Percentiles rank a stretch among this genome's conserved stretches.
Conservation (phyloP, 2,797 vertebrate genomes). For the Rhinogobio ventralis region DNA sequence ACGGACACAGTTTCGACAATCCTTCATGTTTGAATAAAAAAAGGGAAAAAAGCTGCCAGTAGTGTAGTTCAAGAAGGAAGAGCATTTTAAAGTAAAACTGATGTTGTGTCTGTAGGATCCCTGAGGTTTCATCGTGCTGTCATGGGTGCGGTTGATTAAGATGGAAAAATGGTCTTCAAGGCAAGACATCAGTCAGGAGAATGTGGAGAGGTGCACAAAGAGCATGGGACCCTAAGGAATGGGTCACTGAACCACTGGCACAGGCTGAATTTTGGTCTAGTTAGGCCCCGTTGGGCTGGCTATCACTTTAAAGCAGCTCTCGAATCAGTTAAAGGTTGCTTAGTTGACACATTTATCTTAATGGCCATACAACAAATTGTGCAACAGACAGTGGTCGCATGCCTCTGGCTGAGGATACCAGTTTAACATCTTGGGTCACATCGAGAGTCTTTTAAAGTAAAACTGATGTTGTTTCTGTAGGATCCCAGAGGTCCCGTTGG, state of each 20-base stretch:
- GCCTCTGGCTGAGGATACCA: slow-evolving; percentile 66
- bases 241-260: slow-evolving; percentile 59
- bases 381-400: slow-evolving; percentile 61
- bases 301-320: slow-evolving; percentile 71
- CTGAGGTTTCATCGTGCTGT: slow-evolving; percentile 2
- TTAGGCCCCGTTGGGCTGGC: slow-evolving; percentile 64
- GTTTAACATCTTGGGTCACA: slow-evolving; percentile 63
- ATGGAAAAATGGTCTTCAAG: slow-evolving; percentile 16
- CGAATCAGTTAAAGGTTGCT: slow-evolving; percentile 78
- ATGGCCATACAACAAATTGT: slow-evolving; percentile 73
- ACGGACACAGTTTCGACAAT: neutral
- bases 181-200: neutral
- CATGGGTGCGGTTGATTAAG: neutral
- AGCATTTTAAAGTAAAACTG: slow-evolving; percentile 20
- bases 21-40: slow-evolving; percentile 3
- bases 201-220: neutral
- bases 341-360: slow-evolving; percentile 79
- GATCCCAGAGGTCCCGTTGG: neutral
- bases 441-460: slow-evolving; percentile 24
- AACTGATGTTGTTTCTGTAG: slow-evolving; percentile 22
- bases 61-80: slow-evolving; percentile 3
- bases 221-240: slow-evolving; percentile 26
- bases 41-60: neutral
- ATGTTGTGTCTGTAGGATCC: slow-evolving; percentile 21
- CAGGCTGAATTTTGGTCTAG: slow-evolving; percentile 48